Conservation (phyloP, 2,888 invertebrate species). For the Ectropis crepuscularia region DNA sequence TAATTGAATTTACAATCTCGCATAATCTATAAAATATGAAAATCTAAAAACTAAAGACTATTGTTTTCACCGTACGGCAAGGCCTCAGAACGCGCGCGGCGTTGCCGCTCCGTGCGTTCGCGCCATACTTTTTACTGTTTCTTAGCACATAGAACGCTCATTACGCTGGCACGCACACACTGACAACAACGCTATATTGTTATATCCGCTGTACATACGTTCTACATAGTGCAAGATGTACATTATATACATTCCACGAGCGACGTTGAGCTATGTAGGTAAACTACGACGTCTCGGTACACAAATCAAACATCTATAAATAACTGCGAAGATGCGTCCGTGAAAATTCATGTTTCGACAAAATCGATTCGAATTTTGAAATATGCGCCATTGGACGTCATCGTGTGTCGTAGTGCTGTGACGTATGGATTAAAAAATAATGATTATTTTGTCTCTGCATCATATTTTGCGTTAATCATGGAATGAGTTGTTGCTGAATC, state of each 20-base stretch:
- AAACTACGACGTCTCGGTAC: conserved; percentile 69
- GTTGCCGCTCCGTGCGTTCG: conserved; percentile 80
- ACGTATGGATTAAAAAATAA: conserved; percentile 22
- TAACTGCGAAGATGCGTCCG: conserved; percentile 65
- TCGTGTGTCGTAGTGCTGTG: conserved; percentile 31
- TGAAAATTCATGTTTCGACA: conserved; percentile 53
- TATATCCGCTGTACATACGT: conserved; percentile 73
- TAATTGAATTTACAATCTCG: conserved; percentile 44
- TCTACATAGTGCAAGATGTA: conserved; percentile 79
- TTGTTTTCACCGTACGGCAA: conserved; percentile 78
- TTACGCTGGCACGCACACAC: conserved; percentile 73
- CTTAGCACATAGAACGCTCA: conserved; percentile 84
- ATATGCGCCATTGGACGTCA: conserved; percentile 44
- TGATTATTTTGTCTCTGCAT: neutral
- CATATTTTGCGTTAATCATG: neutral
- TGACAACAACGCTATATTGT: conserved; percentile 67
- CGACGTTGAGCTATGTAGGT: conserved; percentile 76
- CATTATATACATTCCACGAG: conserved; percentile 78
- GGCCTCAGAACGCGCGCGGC: conserved; percentile 75
- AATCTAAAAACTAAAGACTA: conserved; percentile 60
- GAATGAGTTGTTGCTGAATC: too few relatives aligned
- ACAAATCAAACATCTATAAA: conserved; percentile 81
- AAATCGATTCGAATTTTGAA: conserved; percentile 47
- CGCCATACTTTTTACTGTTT: conserved; percentile 86
- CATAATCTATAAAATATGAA: conserved; percentile 54